Evolutionary conservation across 2,888 invertebrate genomes (phyloP), one percentile per base, ranked within the genome.

Genomic region (Stenolophus ochropezus): DNA sequence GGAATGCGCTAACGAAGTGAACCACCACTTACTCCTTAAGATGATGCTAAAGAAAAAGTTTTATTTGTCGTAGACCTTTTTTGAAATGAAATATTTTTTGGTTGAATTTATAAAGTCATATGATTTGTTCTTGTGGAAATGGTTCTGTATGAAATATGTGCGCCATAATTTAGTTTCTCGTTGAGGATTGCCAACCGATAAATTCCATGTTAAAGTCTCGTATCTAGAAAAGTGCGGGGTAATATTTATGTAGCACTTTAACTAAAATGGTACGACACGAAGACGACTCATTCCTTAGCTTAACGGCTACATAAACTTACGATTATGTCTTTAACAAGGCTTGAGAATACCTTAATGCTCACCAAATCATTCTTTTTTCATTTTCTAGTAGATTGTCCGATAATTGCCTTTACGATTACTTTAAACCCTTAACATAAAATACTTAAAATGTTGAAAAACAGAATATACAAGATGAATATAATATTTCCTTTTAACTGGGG

Each of bases 231-330:
- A 74, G 49, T 51, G 74, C 74, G 14, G 14, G 23, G 74, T 74
- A 47, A 74, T 74, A 74, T 74, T 74, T 74, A 74, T 74, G 74
- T 51, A 51, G 74, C 74, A 74, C 74, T 74, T 74, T 51, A 74
- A 23, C 16, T 74, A 74, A 74, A 74, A 74, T 25, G 23, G 47
- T 74, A 74, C 74, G 49, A 74, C 74, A 74, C 23, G 14, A 6
- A 18, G 21, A 51, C 18, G 51, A 51, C 49, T 49, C 49, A 21
- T 71, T 11, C 71, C 18, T 47, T 42, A 47, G 33, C 71, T 71
- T 71, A 71, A 71, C 71, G 71, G 49, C 23, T 49, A 20, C 73
- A 73, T 73, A 73, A 73, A 73, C 49, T 73, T 8, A 14, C 51
- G 49, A 71, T 71, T 71, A 71, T 71, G 71, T 71, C 71, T 21